A percentile compares a stretch with the other conserved stretches of the same genome.
phyloP scores from a whole-genome alignment of 2,888 invertebrate genomes.

The Beris morrisii region DNA sequence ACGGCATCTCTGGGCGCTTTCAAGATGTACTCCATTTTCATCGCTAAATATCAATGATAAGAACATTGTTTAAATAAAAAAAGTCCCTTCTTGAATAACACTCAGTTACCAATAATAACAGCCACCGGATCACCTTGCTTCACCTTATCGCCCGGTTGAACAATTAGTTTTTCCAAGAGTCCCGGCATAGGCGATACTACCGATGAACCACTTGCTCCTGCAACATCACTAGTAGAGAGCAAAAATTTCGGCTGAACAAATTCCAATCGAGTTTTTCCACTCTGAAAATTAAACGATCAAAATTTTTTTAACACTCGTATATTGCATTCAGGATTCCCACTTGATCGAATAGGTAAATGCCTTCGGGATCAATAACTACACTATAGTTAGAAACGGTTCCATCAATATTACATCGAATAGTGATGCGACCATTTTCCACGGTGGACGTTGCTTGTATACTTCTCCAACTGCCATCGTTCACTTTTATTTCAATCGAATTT shows the following conservation, averaged over 20 bases:
- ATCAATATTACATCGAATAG: constrained; percentile 60
- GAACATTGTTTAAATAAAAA: background rate
- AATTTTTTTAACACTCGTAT: constrained; percentile 1
- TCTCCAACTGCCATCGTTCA: constrained; percentile 62
- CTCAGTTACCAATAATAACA: constrained; percentile 69
- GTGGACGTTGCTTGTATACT: constrained; percentile 57
- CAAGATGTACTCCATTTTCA: constrained; percentile 99
- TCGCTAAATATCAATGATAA: constrained; percentile 62
- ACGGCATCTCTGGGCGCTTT: constrained; percentile 78
- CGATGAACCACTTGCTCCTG: constrained; percentile 59
- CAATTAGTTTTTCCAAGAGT: constrained; percentile 86
- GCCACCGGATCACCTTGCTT: constrained; percentile 87
- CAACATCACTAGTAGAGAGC: constrained; percentile 51
- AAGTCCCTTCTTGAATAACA: background rate
- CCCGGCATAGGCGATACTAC: constrained; percentile 95
- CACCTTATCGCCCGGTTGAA: constrained; percentile 78
- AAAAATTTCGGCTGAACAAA: constrained; percentile 65
- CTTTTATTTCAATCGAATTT: constrained; percentile 57
- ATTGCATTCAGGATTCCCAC: constrained; percentile 49
- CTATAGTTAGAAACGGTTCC: constrained; percentile 61
- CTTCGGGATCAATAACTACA: constrained; percentile 61
- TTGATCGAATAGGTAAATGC: constrained; percentile 67
- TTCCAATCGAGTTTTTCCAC: constrained; percentile 68
- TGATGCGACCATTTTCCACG: constrained; percentile 51
- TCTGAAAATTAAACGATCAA: constrained; percentile 56